Evolutionary conservation across 2,888 invertebrate genomes (phyloP), one percentile per base, ranked within the genome.

Genomic region (Himalopsyche tibetana): DNA sequence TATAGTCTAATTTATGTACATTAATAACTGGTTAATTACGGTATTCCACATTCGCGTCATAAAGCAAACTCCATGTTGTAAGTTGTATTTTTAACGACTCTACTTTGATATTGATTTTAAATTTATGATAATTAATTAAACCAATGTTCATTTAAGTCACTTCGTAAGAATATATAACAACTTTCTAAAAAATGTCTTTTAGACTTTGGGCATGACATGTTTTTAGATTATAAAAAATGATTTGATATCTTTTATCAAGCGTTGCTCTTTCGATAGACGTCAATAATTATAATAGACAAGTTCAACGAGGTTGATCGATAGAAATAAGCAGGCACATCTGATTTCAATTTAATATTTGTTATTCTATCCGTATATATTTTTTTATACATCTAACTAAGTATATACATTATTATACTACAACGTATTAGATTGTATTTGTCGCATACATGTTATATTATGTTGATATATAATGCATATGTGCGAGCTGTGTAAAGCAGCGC

Each of bases 131-230:
- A 63, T 63, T 19, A 63, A 63, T 63, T 63, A 63, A 63, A 63
- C 63, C 63, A 63, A 63, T 63, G 63, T 63, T 28, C 63, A 28
- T 63, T 63, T 63, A 63, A 63, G 63, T 63, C 63, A 63, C 63
- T 63, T 63, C 63, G 19, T 28, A 63, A 4, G 19, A 63, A 63
- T 63, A 19, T 28, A 28, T 28, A 28, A 63, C 63, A 63, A 63
- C 63, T 63, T 63, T 63, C 63, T 63, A 63, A 63, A 63, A 63
- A 63, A 19, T 63, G 63, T 63, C 63, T 63, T 63, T 63, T 19
- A 19, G 19, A 19, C 19, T 63, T 63, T n/a, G 28, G 63, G 19
- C 63, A 63, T 63, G 63, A 63, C 63, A 63, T 63, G 63, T 63
- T 63, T 19, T 63, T 63, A 63, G 63, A 63, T 63, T 63, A 2